Evolutionary conservation across 2,797 vertebrate species (phyloP).

Genomic region (Nannoperca australis): DNA sequence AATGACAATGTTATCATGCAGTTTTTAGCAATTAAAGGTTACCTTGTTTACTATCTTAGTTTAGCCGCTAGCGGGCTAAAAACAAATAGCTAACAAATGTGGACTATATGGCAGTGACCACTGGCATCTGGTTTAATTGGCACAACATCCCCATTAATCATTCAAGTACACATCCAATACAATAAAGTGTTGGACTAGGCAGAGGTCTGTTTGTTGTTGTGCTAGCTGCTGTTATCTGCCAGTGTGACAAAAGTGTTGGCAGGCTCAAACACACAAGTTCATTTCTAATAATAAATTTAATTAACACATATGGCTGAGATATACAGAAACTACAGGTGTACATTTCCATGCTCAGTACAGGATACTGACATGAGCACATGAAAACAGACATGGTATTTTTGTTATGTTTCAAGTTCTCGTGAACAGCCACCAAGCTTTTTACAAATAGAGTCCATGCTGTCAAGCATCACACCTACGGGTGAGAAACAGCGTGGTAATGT

Average conservation of each 20-base stretch:
- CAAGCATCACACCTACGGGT: conserved; percentile 1
- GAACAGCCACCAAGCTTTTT: conserved; percentile 7
- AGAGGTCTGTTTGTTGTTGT: not conserved
- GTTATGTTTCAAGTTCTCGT: not conserved
- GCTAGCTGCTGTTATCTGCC: not conserved
- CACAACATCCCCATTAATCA: not conserved
- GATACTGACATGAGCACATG: not conserved
- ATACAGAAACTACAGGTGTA: not conserved
- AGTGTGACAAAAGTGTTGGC: not conserved
- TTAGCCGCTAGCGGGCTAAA: not conserved
- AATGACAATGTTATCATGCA: not conserved
- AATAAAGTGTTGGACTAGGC: not conserved
- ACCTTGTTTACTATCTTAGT: not conserved
- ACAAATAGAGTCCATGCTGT: conserved; percentile 27
- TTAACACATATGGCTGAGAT: not conserved
- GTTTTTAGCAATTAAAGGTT: not conserved
- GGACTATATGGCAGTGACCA: not conserved
- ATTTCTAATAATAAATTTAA: not conserved
- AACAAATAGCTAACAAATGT: too few relatives aligned
- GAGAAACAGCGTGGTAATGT: conserved; percentile 31
- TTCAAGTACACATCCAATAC: not conserved
- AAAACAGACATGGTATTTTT: not conserved
- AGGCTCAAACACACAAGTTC: not conserved
- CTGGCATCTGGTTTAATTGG: conserved; percentile 9
- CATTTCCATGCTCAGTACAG: not conserved